A percentile compares a stretch with the other conserved stretches of the same genome.
These are phyloP conservation scores for Vulpes lagopus DNA, from an alignment of 2,113 vertebrate species.

Conservation along the genomic window DNA sequence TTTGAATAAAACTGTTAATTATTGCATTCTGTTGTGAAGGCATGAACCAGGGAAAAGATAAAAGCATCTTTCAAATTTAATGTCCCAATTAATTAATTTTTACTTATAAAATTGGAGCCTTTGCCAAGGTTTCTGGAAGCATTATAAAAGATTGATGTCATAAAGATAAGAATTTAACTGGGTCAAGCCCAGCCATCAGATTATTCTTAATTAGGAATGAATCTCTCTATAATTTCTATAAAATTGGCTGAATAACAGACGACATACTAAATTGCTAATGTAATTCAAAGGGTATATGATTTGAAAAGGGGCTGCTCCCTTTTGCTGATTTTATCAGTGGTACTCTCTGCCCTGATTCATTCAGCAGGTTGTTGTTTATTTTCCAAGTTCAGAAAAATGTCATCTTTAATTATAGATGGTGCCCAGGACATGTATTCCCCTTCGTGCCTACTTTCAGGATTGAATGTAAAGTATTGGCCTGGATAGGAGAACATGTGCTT, in stretches of 20 bases:
- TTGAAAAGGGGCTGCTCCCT: conserved; percentile 42
- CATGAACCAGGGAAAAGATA: conserved; percentile 81
- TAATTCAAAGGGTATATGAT: conserved; percentile 63
- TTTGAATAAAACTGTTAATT: conserved; percentile 81
- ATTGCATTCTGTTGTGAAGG: conserved; percentile 82
- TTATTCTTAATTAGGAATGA: conserved; percentile 84
- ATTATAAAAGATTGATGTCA: conserved; percentile 84
- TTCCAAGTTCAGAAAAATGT: conserved; percentile 75
- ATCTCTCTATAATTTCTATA: conserved; percentile 82
- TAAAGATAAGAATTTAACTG: conserved; percentile 84
- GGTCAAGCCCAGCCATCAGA: conserved; percentile 81
- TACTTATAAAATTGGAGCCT: conserved; percentile 79
- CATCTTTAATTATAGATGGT: conserved; percentile 75
- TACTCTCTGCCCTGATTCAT: conserved; percentile 11
- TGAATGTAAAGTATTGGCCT: conserved; percentile 73
- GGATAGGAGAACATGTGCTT: conserved; percentile 73
- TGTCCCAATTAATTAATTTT: conserved; percentile 85
- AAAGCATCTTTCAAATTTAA: conserved; percentile 84
- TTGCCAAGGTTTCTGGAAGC: conserved; percentile 78
- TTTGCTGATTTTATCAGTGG: conserved; percentile 27
- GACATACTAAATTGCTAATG: conserved; percentile 70
- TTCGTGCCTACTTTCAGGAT: conserved; percentile 9
- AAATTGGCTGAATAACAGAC: conserved; percentile 80
- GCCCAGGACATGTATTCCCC: not conserved
- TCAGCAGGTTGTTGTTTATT: conserved; percentile 73